Evolutionary conservation across 2,113 vertebrate genomes (phyloP).

Genomic region (Pyrgilauda ruficollis): DNA sequence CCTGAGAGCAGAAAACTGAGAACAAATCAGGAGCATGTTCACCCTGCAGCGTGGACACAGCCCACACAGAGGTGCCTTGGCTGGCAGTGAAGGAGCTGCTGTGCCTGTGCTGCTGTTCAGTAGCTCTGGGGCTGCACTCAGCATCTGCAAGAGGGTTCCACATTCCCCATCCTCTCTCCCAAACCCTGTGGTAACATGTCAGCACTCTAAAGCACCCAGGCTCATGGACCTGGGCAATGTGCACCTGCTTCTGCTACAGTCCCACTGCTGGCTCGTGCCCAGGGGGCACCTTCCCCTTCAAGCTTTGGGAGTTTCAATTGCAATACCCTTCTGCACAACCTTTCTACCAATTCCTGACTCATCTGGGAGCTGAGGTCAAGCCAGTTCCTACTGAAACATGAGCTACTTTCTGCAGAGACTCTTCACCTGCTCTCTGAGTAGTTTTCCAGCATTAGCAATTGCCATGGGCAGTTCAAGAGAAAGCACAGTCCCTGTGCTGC

Average conservation of each 20-base stretch:
- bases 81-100: not conserved
- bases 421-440: not conserved
- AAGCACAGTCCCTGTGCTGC: not conserved
- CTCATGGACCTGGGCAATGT: not conserved
- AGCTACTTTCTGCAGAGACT: not conserved
- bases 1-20: not conserved
- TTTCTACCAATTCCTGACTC: not conserved
- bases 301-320: not conserved
- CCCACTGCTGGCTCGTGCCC: accelerated
- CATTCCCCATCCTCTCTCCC: not conserved
- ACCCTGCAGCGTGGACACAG: not conserved
- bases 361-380: not conserved
- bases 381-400: not conserved
- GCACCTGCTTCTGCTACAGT: not conserved
- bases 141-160: not conserved
- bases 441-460: constrained; percentile 9
- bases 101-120: not conserved
- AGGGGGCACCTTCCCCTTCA: not conserved
- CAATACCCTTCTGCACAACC: not conserved
- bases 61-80: not conserved
- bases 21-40: not conserved
- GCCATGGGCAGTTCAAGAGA: not conserved
- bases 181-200: not conserved
- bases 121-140: not conserved
- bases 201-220: not conserved